Percentiles rank a stretch among this genome's conserved stretches.
These are phyloP conservation scores for Stercorarius parasiticus DNA, from an alignment of 2,113 vertebrate genomes.

Conservation along the genomic window DNA sequence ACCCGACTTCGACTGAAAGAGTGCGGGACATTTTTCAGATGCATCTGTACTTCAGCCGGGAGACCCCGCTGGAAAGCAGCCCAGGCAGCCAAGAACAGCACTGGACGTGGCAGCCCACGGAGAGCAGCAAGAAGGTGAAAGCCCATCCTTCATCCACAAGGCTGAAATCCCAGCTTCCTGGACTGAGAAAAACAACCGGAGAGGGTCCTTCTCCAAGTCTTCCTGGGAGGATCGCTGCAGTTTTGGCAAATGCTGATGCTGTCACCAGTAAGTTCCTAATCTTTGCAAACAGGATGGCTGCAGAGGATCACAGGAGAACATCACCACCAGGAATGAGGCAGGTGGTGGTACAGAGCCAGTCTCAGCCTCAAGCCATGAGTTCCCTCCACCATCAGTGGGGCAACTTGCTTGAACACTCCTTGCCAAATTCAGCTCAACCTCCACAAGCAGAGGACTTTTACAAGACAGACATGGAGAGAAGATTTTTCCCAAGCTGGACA, in stretches of 20 bases:
- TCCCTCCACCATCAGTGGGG: not conserved
- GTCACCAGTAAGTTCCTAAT: not conserved
- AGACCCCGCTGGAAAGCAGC: not conserved
- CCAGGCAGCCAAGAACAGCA: not conserved
- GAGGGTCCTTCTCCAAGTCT: not conserved
- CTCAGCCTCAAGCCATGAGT: not conserved
- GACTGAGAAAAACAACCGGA: not conserved
- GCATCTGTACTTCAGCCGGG: not conserved
- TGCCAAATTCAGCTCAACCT: not conserved
- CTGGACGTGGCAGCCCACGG: not conserved
- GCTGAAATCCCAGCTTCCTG: not conserved
- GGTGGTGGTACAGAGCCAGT: not conserved
- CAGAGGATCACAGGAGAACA: not conserved
- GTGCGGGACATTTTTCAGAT: not conserved
- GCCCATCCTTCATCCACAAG: not conserved
- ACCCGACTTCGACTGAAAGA: accelerated
- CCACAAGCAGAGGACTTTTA: not conserved
- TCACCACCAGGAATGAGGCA: not conserved
- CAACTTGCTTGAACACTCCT: not conserved
- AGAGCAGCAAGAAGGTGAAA: not conserved
- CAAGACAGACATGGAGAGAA: not conserved
- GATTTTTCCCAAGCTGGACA: not conserved
- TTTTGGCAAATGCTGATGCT: not conserved
- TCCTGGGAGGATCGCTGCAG: accelerated
- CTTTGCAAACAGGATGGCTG: not conserved